These are phyloP conservation scores for Poeciliopsis presidionis DNA, from an alignment of 2,797 vertebrate genomes.

Conservation along the genomic window DNA sequence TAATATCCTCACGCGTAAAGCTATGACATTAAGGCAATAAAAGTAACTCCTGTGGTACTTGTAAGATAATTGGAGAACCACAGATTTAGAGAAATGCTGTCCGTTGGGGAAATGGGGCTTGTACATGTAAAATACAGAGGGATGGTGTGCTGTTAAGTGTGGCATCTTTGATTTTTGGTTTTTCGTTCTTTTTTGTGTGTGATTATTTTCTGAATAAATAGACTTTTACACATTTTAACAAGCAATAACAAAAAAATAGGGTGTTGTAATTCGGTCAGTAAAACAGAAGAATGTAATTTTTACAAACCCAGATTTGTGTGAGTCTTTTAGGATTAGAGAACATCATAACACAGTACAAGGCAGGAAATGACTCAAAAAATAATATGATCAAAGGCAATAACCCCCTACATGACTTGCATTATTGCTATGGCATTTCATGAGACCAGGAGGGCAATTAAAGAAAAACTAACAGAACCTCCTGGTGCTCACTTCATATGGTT, in stretches of 20 bases:
- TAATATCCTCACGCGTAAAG: not conserved
- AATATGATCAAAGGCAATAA: not conserved
- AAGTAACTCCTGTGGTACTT: not conserved
- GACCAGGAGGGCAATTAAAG: not conserved
- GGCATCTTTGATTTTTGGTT: too few relatives aligned
- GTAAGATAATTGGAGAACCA: not conserved
- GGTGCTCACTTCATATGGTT: not conserved
- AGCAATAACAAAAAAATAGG: not conserved
- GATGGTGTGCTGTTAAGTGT: not conserved
- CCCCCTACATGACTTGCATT: not conserved
- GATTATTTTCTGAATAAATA: not conserved
- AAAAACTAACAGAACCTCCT: not conserved
- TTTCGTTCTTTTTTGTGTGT: not conserved
- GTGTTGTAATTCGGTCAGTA: not conserved
- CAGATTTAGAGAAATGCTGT: not conserved
- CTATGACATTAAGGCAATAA: not conserved
- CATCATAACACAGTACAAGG: not conserved
- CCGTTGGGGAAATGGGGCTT: not conserved
- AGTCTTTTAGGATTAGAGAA: not conserved
- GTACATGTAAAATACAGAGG: too few relatives aligned
- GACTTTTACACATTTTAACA: not conserved
- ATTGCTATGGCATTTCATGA: not conserved
- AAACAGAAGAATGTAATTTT: not conserved
- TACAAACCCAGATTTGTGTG: not conserved
- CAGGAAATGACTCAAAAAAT: constrained; percentile 3